These are phyloP conservation scores for Melanocharis versteri DNA, from an alignment of 2,113 vertebrate genomes.

Conservation along the genomic window DNA sequence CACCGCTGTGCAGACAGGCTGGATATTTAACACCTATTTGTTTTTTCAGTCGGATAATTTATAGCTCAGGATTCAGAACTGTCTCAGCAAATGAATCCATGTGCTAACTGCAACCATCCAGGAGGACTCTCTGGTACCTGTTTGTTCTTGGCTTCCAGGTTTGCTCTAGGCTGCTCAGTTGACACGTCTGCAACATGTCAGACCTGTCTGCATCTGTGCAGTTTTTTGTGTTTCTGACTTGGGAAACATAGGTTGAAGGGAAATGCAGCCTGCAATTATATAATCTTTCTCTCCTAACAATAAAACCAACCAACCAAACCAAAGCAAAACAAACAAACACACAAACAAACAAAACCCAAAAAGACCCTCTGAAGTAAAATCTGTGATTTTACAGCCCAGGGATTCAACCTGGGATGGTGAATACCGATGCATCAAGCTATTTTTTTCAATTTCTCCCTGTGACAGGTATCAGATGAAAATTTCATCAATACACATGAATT, in stretches of 20 bases:
- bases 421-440: fast-evolving
- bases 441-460: background rate
- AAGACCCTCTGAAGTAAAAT: background rate
- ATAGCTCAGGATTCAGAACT: background rate
- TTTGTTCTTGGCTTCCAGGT: background rate
- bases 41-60: background rate
- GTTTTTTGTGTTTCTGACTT: background rate
- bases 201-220: background rate
- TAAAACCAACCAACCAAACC: background rate
- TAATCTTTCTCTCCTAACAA: background rate
- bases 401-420: background rate
- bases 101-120: background rate
- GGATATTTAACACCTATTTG: background rate
- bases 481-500: background rate
- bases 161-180: background rate
- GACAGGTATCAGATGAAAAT: background rate
- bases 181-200: background rate
- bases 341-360: background rate
- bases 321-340: background rate
- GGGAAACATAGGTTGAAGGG: background rate
- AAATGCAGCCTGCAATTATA: background rate
- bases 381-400: background rate
- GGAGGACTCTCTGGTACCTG: background rate
- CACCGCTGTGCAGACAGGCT: background rate
- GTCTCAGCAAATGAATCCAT: background rate